Evolutionary conservation across 2,888 invertebrate species (phyloP), one percentile per base, ranked within the genome.

Genomic region (Myopa testacea): DNA sequence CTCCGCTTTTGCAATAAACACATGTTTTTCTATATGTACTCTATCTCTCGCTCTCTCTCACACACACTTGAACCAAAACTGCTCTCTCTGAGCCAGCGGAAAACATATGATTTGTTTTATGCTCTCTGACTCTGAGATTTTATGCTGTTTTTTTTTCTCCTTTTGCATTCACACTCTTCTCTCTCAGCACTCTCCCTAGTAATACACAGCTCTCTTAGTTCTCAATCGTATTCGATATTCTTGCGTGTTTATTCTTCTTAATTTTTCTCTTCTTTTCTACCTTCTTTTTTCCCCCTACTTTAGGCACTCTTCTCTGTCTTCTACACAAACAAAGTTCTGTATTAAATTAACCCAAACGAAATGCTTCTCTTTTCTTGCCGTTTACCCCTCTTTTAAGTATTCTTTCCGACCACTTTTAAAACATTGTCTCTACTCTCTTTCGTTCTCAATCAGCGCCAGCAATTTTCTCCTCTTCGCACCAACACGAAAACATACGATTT

Each of bases 11-110:
- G 63, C 14, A 52, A 38, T 6, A 4, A 74, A 63, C 74, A 73
- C 40, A 73, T 73, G 73, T 62, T 73, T 73, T 63, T 34, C 50
- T 26, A 73, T 73, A 37, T 74, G 50, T 62, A 26, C 19, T 26
- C 62, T 26, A 0, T 62, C 62, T 4, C 8, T 26, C 62, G n/a
- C 8, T n/a, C n/a, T 62, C 4, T 26, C 26, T 7, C 62, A 6
- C 45, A 1, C 45, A 8, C 45, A 45, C 45, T 45, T 8, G 10
- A 1, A 45, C 45, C 6, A 45, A 45, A 6, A 45, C 1, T 45
- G 45, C 1, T 45, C 10, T 45, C 55, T n/a, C 55, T 55, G 8
- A 14, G 16, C 34, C 0, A 37, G 12, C 12, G 12, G 38, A 65
- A 58, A 58, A 65, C 65, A 65, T 37, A 38, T 37, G 65, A 34